Evolutionary conservation across 2,113 vertebrate species (phyloP).

Genomic region (Delphinapterus leucas): DNA sequence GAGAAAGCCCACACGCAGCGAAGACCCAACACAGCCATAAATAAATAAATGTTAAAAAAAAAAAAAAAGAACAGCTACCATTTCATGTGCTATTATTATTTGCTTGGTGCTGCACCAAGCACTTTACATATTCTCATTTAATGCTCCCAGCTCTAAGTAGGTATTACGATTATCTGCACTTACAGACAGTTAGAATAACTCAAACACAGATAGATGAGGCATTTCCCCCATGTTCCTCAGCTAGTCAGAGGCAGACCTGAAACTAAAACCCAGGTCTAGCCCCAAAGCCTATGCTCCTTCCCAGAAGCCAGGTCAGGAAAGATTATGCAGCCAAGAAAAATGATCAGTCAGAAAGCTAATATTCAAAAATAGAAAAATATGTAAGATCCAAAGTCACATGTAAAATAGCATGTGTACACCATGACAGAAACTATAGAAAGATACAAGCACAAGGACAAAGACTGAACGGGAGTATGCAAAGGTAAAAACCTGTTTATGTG

Average conservation of each 20-base stretch:
- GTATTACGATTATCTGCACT: background rate
- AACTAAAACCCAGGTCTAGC: background rate
- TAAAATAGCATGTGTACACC: background rate
- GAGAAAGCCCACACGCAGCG: too few species aligned
- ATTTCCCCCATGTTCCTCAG: background rate
- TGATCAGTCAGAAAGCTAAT: background rate
- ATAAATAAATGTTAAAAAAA: too few species aligned
- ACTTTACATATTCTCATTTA: background rate
- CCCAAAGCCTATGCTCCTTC: background rate
- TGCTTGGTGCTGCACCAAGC: background rate
- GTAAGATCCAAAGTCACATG: background rate
- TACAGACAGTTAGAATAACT: background rate
- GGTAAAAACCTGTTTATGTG: background rate
- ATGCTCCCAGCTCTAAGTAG: background rate
- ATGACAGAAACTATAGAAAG: background rate
- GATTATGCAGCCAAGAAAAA: background rate
- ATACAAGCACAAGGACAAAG: background rate
- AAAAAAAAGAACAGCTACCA: background rate
- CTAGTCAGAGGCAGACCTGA: background rate
- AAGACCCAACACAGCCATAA: too few species aligned
- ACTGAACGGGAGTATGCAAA: background rate
- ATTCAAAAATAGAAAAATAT: background rate
- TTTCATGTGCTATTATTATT: background rate
- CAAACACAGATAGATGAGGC: background rate
- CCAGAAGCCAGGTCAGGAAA: background rate